Base-by-base conservation (phyloP, 2,797 vertebrate species). In the Sphenodon punctatus region DNA sequence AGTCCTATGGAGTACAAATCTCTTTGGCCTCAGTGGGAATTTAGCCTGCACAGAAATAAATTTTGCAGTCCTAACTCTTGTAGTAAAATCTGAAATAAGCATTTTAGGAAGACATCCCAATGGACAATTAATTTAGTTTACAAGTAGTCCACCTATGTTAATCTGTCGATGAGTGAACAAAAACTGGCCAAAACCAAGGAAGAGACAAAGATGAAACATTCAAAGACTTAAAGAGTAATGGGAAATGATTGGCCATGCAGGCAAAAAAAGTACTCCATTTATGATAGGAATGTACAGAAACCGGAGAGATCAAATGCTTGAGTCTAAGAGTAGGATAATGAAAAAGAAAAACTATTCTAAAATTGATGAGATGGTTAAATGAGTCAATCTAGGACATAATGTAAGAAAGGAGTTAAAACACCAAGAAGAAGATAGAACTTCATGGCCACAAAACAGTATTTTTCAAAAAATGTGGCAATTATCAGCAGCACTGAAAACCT, bases 381-480 rank as follows among this genome's bases (percentile, higher is more conserved):
- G 43, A 76, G 68, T 20, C 45, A 49, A 71, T 4, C 11, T 25
- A 3, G 38, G 20, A 25, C 34, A 20, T 1, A 3, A 63, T 36
- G 67, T 19, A 39, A 25, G 10, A 0, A 15, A 51, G 45, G 55
- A 49, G 42, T 2, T 69, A 58, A 45, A 61, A 39, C 10, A 32
- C 12, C 38, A 53, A 38, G n/a, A 6, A 6, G 1, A 3, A 1
- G 34, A 36, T 7, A 38, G 11, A 32, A 67, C n/a, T 36, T 0
- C 34, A 30, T 3, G 20, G 32, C 59, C 30, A 49, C 81, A 63
- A 60, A 39, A 48, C 10, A 30, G 53, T 0, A 20, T 75, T 27
- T 39, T n/a, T 41, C 36, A 67, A 51, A 38, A 56, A 3, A 30
- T 10, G 4, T 32, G 20, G 23, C 0, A 0, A 74, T 1, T 5